A percentile compares a stretch with the other conserved stretches of the same genome.
Evolutionary conservation across 2,113 vertebrate species (phyloP).

Genomic region (Etheostoma spectabile): DNA sequence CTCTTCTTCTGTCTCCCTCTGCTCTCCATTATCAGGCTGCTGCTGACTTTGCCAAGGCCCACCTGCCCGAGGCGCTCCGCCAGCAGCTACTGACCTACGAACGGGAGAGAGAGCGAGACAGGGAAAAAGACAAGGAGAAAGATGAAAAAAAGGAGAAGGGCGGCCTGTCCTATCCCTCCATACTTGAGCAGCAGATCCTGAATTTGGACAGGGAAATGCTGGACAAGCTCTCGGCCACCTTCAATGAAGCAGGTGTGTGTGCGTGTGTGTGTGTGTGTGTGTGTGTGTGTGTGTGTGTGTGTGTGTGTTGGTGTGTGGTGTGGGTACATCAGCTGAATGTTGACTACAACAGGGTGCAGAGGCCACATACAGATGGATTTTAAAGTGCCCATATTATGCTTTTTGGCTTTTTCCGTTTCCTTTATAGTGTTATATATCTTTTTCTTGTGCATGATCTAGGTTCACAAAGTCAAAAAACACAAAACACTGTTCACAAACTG

Average conservation of each 20-base stretch:
- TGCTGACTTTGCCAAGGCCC: slow-evolving; percentile 94
- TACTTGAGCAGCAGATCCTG: slow-evolving; percentile 96
- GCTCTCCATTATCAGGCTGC: slow-evolving; percentile 86
- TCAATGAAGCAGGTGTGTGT: slow-evolving; percentile 94
- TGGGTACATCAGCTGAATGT: too few relatives aligned
- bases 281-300: too few relatives aligned
- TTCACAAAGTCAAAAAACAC: too few relatives aligned
- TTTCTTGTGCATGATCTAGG: too few relatives aligned
- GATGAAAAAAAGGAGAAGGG: slow-evolving; percentile 89
- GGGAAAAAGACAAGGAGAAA: slow-evolving; percentile 89
- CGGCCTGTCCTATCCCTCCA: slow-evolving; percentile 90
- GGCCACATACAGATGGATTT: slow-evolving; percentile 15
- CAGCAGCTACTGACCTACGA: slow-evolving; percentile 95
- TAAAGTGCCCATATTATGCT: too few relatives aligned
- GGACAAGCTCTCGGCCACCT: slow-evolving; percentile 92
- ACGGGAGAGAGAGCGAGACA: slow-evolving; percentile 91
- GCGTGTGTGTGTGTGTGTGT: not conserved
- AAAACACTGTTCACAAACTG: too few relatives aligned
- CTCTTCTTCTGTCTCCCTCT: slow-evolving; percentile 33
- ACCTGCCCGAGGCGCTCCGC: slow-evolving; percentile 91
- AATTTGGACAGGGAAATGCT: slow-evolving; percentile 93
- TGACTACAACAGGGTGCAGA: not conserved
- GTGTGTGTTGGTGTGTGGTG: too few relatives aligned
- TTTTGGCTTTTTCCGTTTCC: too few relatives aligned
- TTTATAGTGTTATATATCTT: too few relatives aligned